Evolutionary conservation across 1,140 invertebrate species (phyloP).

Genomic region (Anadara kagoshimensis): DNA sequence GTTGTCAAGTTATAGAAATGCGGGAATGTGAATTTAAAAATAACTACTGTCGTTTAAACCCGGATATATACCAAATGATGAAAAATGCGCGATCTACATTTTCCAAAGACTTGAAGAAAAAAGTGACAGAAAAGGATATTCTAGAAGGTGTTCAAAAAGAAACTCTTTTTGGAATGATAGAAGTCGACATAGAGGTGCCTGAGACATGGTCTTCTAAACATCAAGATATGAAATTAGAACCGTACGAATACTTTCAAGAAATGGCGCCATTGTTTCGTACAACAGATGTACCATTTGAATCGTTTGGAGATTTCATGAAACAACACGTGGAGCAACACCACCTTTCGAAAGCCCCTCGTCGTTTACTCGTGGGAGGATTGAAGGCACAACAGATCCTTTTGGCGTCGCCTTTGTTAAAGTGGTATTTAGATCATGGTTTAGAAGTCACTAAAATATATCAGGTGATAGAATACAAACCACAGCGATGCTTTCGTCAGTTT

Average conservation of each 20-base stretch:
- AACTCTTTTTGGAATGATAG: constrained; percentile 12
- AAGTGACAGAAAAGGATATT: background rate
- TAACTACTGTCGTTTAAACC: background rate
- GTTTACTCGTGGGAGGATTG: constrained; percentile 41
- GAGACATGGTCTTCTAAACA: background rate
- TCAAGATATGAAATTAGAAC: background rate
- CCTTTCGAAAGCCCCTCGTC: constrained; percentile 30
- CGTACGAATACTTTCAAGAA: constrained; percentile 2
- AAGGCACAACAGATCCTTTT: constrained; percentile 41
- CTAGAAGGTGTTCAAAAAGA: background rate
- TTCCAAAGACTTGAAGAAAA: background rate
- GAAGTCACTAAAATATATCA: constrained; percentile 44
- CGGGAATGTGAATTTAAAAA: constrained; percentile 1
- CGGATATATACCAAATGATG: background rate
- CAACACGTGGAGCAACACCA: constrained; percentile 22
- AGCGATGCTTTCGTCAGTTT: constrained; percentile 39
- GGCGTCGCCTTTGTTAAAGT: constrained; percentile 43
- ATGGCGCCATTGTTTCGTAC: constrained; percentile 9
- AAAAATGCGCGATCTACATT: background rate
- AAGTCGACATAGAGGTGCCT: constrained; percentile 19
- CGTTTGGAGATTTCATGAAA: constrained; percentile 36
- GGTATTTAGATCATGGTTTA: constrained; percentile 51
- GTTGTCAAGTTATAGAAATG: constrained; percentile 4
- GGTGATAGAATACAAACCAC: constrained; percentile 44
- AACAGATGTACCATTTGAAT: constrained; percentile 7